Evolutionary conservation across 2,113 vertebrate species (phyloP), one percentile per base, ranked within the genome.

Genomic region (Pluvialis apricaria): DNA sequence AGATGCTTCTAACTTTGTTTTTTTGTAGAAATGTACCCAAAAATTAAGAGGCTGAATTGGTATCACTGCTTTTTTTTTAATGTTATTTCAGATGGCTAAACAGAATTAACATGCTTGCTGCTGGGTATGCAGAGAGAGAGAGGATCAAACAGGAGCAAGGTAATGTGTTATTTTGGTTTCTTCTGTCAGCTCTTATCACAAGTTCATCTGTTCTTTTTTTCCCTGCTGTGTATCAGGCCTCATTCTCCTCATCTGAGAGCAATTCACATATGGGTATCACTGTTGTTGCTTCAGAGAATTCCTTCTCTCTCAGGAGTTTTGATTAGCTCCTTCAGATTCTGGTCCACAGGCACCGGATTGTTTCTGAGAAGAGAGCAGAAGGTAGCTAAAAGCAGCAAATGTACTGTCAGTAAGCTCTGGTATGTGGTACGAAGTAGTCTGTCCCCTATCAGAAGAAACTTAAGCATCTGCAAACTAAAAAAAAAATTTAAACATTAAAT

Each of bases 81-180:
- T 97, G n/a, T 96, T 96, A 94, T 98, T 98, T 96, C 98, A 99
- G 99, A 97, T 99, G 99, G 99, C 98, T 99, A 97, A 99, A 99
- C 97, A 99, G 99, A 97, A 98, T 99, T 97, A 99, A 99, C 97
- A 99, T 99, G 98, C 99, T 99, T 61, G 99, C 99, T 97, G 98
- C 99, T 82, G 99, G 99, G 86, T 99, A 99, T 97, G 98, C 98
- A n/a, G 99, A 99, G 97, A 99, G 98, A 98, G 99, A 99, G 95
- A 98, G 99, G 94, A 99, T 99, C 95, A 99, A 98, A 88, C 99
- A 99, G 97, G 99, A 99, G 96, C 99, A 99, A 98, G 99, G 99
- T 99, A 98, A 96, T 65, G 58, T 64, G 69, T 65, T 89, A 73
- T 88, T 89, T 93, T 77, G 73, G 12, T 73, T 92, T 34, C 26